These are phyloP conservation scores for Listronotus oregonensis DNA, from an alignment of 1,140 invertebrate species.

Conservation along the genomic window DNA sequence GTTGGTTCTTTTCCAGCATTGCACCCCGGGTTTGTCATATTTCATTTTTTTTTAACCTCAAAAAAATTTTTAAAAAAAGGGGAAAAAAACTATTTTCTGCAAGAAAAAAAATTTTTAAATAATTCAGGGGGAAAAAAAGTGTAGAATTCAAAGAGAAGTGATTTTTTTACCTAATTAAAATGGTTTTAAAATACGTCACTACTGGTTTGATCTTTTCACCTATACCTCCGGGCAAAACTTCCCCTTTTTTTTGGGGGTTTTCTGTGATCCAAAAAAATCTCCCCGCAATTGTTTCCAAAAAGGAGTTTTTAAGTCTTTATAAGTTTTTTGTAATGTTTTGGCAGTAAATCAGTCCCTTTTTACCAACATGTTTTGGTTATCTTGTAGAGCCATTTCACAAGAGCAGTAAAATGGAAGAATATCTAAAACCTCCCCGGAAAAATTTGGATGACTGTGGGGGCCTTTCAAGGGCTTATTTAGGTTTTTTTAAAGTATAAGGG, in stretches of 20 bases:
- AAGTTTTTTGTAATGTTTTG: no score
- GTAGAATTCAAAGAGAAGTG: neutral
- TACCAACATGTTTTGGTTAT: no score
- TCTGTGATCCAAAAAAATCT: no score
- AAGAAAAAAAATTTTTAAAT: neutral
- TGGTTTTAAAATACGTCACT: neutral
- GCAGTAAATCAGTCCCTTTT: no score
- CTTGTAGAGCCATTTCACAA: no score
- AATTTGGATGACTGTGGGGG: constrained; percentile 98
- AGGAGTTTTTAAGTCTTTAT: no score
- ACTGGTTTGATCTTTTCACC: constrained; percentile 2
- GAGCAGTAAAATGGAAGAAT: constrained; percentile 97
- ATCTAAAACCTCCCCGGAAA: constrained; percentile 92
- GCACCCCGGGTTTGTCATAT: neutral
- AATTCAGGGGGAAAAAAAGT: neutral
- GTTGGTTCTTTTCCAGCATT: neutral
- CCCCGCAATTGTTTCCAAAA: no score
- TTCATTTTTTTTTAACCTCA: constrained; percentile 6
- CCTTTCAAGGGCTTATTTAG: constrained; percentile 98
- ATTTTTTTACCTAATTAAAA: neutral
- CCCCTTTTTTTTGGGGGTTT: no score
- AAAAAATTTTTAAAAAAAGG: constrained; percentile 6
- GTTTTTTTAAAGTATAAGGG: constrained; percentile 97
- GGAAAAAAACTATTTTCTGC: neutral
- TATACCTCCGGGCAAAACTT: neutral